Conservation (phyloP, 2,888 invertebrate genomes). For the Emesis furor region DNA sequence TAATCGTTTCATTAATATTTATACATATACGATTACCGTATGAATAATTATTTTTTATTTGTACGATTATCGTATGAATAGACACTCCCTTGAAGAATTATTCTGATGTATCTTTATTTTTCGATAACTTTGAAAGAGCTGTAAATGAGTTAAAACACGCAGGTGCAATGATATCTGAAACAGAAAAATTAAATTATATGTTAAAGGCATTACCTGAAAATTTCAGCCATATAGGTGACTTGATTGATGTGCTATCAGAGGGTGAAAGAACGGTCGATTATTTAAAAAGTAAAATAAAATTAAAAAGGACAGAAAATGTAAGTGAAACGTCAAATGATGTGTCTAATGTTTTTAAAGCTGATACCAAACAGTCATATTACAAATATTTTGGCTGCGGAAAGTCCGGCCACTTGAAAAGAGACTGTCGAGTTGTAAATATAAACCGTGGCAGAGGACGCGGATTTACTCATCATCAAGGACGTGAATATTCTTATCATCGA, state of each 20-base stretch:
- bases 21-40: too few species aligned
- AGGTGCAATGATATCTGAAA: constrained; percentile 39
- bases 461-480: not conserved
- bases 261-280: constrained; percentile 51
- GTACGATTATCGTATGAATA: too few species aligned
- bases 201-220: constrained; percentile 44
- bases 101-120: constrained; percentile 50
- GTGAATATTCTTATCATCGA: not conserved
- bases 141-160: constrained; percentile 62
- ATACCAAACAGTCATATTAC: not conserved
- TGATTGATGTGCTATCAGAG: constrained; percentile 45
- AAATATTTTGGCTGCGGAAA: constrained; percentile 31
- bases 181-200: constrained; percentile 58
- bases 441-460: constrained; percentile 9
- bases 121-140: constrained; percentile 66
- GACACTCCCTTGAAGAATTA: constrained; percentile 70
- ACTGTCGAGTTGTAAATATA: constrained; percentile 3
- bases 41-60: too few species aligned
- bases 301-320: constrained; percentile 29
- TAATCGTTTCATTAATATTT: too few species aligned
- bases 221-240: constrained; percentile 50
- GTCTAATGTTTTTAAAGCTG: constrained; percentile 23
- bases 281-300: constrained; percentile 52
- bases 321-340: constrained; percentile 19
- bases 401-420: constrained; percentile 28